Conservation (phyloP, 1,140 invertebrate genomes). For the Megalopta genalis region DNA sequence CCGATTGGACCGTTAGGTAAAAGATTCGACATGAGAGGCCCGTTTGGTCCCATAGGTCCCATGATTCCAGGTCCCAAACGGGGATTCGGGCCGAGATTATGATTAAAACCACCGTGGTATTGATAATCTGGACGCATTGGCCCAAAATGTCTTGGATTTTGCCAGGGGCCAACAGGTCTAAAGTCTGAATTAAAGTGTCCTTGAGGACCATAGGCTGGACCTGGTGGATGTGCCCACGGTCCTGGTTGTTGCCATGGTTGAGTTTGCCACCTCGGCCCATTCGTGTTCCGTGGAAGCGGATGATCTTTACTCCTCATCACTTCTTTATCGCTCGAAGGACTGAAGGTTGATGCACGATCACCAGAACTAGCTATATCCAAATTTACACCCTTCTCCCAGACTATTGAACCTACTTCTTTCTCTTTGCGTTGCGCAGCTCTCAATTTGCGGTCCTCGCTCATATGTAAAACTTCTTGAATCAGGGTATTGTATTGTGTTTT, state of each 20-base stretch:
- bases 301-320: constrained; percentile 61
- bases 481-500: constrained; percentile 90
- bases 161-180: constrained; percentile 75
- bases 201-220: constrained; percentile 64
- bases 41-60: constrained; percentile 73
- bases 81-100: constrained; percentile 66
- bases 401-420: constrained; percentile 69
- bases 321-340: constrained; percentile 60
- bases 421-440: constrained; percentile 88
- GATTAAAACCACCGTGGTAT: constrained; percentile 75
- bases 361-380: constrained; percentile 58
- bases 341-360: constrained; percentile 53
- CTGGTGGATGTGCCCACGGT: constrained; percentile 73
- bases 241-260: constrained; percentile 74
- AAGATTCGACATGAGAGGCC: constrained; percentile 70
- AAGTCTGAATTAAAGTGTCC: constrained; percentile 73
- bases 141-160: constrained; percentile 74
- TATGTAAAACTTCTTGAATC: constrained; percentile 88
- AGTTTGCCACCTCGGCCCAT: constrained; percentile 74
- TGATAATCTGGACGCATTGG: constrained; percentile 75
- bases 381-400: constrained; percentile 74
- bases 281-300: constrained; percentile 66
- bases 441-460: constrained; percentile 89
- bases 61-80: constrained; percentile 72
- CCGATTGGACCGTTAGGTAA: constrained; percentile 68